Evolutionary conservation across 2,888 invertebrate species (phyloP), one percentile per base, ranked within the genome.

Genomic region (Lepeophtheirus nordmannii): DNA sequence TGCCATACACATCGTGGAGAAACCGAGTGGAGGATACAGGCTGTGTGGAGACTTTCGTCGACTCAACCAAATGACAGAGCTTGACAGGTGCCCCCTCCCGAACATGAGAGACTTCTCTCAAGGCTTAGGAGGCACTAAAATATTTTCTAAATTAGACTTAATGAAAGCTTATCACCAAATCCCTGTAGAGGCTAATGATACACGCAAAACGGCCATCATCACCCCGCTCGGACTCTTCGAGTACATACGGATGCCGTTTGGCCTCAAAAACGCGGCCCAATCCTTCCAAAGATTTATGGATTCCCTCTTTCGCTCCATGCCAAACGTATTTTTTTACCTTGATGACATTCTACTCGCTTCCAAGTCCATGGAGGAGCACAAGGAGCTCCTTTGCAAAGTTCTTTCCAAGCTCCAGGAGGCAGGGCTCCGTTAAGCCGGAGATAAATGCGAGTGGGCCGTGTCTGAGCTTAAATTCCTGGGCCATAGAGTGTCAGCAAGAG

Each of bases 31-130:
- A 30, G 2, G 30, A 7, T 30, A 5, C 7, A 5, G 73, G 68
- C 73, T 71, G 70, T 77, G 76, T 66, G 76, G 76, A 7, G 75
- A 72, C 69, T 78, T 76, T 67, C 68, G 76, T 0, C 17, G 38
- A 0, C 73, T n/a, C n/a, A n/a, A n/a, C n/a, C n/a, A n/a, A n/a
- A n/a, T n/a, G n/a, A n/a, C 70, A 0, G 30, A 30, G 30, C 30
- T 30, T 30, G 75, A 75, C 68, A 58, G 71, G 74, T 67, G 77
- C 78, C 73, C 74, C 0, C 67, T 74, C 68, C 73, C 75, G 1
- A 69, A 71, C 20, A 74, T 76, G 1, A 73, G 71, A 22, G 75
- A 77, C 68, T 72, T 74, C 67, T 23, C 72, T 1, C 57, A 10
- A 1, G 59, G 67, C 1, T 58, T 71, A 12, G 23, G 56, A n/a